These are phyloP conservation scores for Taphrorychus bicolor DNA, from an alignment of 2,888 invertebrate genomes.

Conservation along the genomic window DNA sequence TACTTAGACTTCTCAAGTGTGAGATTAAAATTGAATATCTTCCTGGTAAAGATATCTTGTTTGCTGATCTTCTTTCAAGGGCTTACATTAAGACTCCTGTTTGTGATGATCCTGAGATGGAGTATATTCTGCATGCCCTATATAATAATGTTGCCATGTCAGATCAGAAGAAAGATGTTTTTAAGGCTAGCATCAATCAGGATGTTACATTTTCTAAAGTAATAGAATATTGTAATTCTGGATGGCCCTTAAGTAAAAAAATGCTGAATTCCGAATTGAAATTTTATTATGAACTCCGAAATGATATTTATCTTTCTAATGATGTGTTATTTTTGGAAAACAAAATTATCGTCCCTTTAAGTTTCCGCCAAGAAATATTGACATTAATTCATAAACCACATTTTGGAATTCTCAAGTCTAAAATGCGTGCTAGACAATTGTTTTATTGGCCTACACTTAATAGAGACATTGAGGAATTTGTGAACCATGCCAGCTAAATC, in stretches of 20 bases:
- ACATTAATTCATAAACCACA: not conserved
- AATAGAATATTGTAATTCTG: not conserved
- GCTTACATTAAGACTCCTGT: not conserved
- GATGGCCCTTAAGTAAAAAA: not conserved
- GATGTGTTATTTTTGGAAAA: not conserved
- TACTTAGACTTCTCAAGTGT: constrained; percentile 34
- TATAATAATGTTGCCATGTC: not conserved
- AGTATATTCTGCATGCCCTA: not conserved
- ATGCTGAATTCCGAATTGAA: not conserved
- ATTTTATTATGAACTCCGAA: not conserved
- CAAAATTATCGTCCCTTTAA: not conserved
- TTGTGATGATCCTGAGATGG: not conserved
- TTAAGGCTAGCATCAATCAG: not conserved
- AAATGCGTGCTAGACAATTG: too few relatives aligned
- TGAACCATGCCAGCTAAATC: too few relatives aligned
- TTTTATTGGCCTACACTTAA: too few relatives aligned
- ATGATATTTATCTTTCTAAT: not conserved
- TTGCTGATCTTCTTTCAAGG: constrained; percentile 22
- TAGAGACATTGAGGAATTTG: too few relatives aligned
- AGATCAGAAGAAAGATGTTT: not conserved
- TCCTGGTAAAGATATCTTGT: constrained; percentile 37
- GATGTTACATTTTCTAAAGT: not conserved
- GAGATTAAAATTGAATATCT: constrained; percentile 37
- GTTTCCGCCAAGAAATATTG: not conserved
- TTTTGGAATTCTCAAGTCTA: too few relatives aligned